Conservation (phyloP, 2,113 vertebrate species). For the Microcebus jonahi region DNA sequence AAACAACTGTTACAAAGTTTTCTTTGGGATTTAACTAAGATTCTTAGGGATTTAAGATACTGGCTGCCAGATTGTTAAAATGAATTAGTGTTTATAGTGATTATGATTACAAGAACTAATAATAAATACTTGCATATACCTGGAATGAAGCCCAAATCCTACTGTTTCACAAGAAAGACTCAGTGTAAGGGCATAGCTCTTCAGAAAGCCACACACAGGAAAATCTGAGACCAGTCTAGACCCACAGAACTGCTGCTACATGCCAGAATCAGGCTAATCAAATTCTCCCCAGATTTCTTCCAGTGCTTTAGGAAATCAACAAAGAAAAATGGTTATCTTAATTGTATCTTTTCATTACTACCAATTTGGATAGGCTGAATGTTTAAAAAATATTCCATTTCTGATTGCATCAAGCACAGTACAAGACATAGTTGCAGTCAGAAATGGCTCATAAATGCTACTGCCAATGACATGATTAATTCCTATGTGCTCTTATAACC, state of each 20-base stretch:
- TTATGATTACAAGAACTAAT: conserved; percentile 78
- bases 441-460: neutral
- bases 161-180: conserved; percentile 72
- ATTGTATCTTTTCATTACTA: conserved; percentile 38
- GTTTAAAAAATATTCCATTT: conserved; percentile 32
- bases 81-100: conserved; percentile 78
- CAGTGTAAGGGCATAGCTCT: conserved; percentile 44
- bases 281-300: neutral
- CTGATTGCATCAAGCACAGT: neutral
- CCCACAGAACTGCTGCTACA: neutral
- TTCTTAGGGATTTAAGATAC: conserved; percentile 75
- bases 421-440: neutral
- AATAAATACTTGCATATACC: conserved; percentile 74
- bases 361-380: neutral
- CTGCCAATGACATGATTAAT: neutral
- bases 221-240: conserved; percentile 41
- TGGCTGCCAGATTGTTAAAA: conserved; percentile 72
- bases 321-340: conserved; percentile 32
- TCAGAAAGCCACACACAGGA: conserved; percentile 19
- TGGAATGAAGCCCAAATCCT: conserved; percentile 70
- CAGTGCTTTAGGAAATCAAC: neutral
- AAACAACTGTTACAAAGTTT: conserved; percentile 73
- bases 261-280: conserved; percentile 20
- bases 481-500: neutral
- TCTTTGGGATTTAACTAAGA: conserved; percentile 74